Base-by-base conservation (phyloP, 2,888 invertebrate species). In the Mystacides longicornis region DNA sequence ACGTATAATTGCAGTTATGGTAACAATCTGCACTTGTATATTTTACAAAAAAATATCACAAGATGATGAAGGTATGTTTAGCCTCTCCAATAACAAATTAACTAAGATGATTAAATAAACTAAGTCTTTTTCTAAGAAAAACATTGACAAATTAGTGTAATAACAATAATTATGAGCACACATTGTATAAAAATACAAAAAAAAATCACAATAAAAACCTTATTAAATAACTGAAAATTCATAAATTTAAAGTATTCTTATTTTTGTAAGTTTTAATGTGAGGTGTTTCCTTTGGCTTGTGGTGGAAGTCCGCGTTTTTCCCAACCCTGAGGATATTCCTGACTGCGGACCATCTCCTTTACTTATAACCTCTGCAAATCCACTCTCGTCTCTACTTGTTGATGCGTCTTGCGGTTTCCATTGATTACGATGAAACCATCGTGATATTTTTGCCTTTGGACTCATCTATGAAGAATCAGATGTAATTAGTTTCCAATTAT, bases 371-470 rank as follows among this genome's bases (percentile, higher is more conserved):
- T 54, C 54, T 3, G 43, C 54, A 21, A 88, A 89, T 11, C 88
- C 88, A 67, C 87, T 87, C 69, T 88, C 88, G 0, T 86, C 87
- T 9, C 87, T 77, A 9, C 87, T 87, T 55, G 85, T 73, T 16
- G 85, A 81, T 18, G 78, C 71, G 11, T 21, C 69, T 64, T 48
- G 48, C 2, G 45, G 5, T 21, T 21, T 19, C 48, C 48, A 48
- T 19, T 81, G 82, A 63, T 86, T 74, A 62, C 87, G 80, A 60
- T 87, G 86, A 69, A 89, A 89, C 89, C 89, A 89, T 50, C 88
- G 81, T 66, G 87, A 86, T 66, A 89, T 86, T 75, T 89, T 89
- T 58, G 87, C 87, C 60, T 82, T 80, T 54, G 88, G 54, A 20
- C 50, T 50, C 54, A 55, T 31, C 54, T 55, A 31, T 7, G 33